Conservation (phyloP, 2,113 vertebrate genomes). For the Centropristis striata region DNA sequence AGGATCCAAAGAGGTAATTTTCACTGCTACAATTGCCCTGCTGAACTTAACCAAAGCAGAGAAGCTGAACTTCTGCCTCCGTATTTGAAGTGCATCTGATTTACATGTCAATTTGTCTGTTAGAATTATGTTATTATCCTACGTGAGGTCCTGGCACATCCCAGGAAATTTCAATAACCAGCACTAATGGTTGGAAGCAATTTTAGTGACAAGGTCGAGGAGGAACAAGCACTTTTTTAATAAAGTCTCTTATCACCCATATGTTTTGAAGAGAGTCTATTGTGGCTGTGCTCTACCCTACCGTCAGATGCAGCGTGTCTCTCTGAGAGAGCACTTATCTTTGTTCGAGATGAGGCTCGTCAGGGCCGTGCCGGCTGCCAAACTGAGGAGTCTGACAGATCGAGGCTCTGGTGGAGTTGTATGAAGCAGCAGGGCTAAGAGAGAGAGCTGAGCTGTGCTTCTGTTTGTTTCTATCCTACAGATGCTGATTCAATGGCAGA, state of each 20-base stretch:
- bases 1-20: not conserved
- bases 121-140: not conserved
- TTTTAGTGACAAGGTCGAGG: not conserved
- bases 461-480: conserved; percentile 9
- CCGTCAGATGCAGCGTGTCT: conserved; percentile 2
- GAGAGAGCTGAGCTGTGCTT: conserved; percentile 1
- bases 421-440: not conserved
- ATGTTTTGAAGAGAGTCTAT: conserved; percentile 10
- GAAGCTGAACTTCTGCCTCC: not conserved
- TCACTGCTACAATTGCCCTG: not conserved
- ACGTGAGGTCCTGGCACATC: not conserved
- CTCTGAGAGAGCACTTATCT: conserved; percentile 27
- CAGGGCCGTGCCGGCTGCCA: conserved; percentile 16
- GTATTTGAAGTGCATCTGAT: not conserved
- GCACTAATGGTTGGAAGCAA: not conserved
- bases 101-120: not conserved
- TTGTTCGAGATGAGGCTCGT: conserved; percentile 9
- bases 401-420: not conserved
- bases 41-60: conserved; percentile 2
- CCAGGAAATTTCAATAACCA: not conserved
- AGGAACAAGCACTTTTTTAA: not conserved
- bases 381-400: conserved; percentile 18
- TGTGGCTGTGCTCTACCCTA: not conserved
- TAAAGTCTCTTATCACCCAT: conserved; percentile 28
- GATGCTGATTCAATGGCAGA: conserved; percentile 6